Conservation (phyloP, 2,113 vertebrate species). For the Misgurnus mizolepis region DNA sequence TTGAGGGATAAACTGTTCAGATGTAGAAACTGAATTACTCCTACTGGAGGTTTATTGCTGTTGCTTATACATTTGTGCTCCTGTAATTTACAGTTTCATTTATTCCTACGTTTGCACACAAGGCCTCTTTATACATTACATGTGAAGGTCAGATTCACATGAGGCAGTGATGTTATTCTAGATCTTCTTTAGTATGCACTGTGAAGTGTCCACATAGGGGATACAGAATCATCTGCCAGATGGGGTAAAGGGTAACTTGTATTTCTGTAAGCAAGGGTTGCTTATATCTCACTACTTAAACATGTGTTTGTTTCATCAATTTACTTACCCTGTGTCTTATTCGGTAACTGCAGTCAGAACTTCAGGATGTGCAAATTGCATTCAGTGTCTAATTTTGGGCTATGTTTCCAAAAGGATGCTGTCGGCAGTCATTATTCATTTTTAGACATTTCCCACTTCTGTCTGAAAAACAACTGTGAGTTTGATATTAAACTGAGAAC, state of each 20-base stretch:
- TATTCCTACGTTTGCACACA: slow-evolving; percentile 30
- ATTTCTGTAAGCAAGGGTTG: slow-evolving; percentile 36
- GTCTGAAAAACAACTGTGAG: slow-evolving; percentile 6
- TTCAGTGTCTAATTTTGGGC: too few relatives aligned
- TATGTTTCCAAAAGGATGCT: too few relatives aligned
- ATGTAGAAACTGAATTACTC: slow-evolving; percentile 15
- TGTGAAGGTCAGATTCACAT: slow-evolving; percentile 43
- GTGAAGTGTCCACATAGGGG: neutral
- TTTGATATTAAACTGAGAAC: neutral
- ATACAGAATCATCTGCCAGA: neutral
- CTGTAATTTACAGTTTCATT: slow-evolving; percentile 26
- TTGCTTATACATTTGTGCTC: neutral
- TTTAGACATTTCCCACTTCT: neutral
- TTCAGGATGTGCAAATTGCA: too few relatives aligned
- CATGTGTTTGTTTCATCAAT: neutral
- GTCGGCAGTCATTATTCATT: too few relatives aligned
- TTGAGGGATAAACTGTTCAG: neutral
- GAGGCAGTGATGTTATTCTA: slow-evolving; percentile 37
- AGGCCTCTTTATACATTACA: slow-evolving; percentile 19
- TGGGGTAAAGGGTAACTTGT: slow-evolving; percentile 22
- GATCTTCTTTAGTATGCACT: slow-evolving; percentile 32
- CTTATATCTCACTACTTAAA: neutral
- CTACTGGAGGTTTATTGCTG: slow-evolving; percentile 12
- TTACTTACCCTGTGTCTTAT: too few relatives aligned
- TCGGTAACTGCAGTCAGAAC: too few relatives aligned